Percentiles rank a stretch among this genome's conserved stretches.
Evolutionary conservation across 2,113 vertebrate genomes (phyloP).

Genomic region (Sylvietta virens): DNA sequence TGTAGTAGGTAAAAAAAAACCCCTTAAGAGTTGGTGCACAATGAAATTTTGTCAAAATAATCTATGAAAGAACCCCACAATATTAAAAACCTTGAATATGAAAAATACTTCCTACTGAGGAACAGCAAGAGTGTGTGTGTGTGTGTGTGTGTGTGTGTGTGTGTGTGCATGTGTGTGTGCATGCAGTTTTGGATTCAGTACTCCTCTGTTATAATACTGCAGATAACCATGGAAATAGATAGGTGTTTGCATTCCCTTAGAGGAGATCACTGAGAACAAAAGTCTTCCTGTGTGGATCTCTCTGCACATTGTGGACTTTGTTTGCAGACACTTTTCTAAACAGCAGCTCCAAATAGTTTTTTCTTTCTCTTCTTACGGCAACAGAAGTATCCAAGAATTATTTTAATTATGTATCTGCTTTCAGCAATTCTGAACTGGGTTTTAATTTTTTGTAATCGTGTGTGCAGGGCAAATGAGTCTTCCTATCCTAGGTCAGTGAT

Average conservation of each 20-base stretch:
- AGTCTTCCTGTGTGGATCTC: neutral
- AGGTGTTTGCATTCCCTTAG: neutral
- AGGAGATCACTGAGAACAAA: neutral
- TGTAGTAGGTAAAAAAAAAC: neutral
- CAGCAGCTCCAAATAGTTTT: neutral
- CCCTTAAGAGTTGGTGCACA: neutral
- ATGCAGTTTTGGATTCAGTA: neutral
- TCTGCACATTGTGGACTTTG: neutral
- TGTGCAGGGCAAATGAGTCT: neutral
- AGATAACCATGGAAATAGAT: neutral
- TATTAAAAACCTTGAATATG: neutral
- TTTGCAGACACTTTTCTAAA: neutral
- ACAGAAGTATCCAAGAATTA: neutral
- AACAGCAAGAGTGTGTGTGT: neutral
- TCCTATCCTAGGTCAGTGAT: neutral
- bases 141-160: neutral
- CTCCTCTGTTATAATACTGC: neutral
- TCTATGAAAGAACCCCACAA: neutral
- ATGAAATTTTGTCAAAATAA: neutral
- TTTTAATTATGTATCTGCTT: neutral
- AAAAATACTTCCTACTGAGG: neutral
- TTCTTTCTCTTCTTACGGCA: neutral
- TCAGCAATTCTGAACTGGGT: neutral
- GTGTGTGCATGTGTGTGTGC: no score
- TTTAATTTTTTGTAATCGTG: slow-evolving; percentile 10